Evolutionary conservation across 2,888 invertebrate species (phyloP).

Genomic region (Clostera curtula): DNA sequence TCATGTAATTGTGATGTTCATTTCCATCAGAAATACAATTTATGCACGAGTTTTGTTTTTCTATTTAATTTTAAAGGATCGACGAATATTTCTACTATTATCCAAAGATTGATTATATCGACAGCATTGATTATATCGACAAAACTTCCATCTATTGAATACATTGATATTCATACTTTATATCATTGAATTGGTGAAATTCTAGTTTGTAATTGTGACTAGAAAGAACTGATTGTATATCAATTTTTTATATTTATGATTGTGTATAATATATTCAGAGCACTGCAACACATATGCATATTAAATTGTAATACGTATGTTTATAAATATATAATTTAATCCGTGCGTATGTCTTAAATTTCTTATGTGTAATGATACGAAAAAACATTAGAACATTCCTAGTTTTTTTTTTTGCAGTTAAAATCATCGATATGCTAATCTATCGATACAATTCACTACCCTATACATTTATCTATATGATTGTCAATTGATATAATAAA

Average conservation of each 20-base stretch:
- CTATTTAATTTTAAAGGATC: conserved; percentile 16
- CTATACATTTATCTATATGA: conserved; percentile 16
- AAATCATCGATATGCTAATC: conserved; percentile 20
- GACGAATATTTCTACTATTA: conserved; percentile 21
- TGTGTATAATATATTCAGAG: conserved; percentile 22
- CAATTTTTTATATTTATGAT: conserved; percentile 23
- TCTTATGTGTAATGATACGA: too few relatives aligned
- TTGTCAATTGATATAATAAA: conserved; percentile 35
- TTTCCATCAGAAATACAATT: background rate
- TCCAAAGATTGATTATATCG: conserved; percentile 32
- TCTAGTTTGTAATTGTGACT: conserved; percentile 20
- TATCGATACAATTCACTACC: conserved; percentile 14
- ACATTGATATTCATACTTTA: background rate
- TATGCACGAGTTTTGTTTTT: conserved; percentile 16
- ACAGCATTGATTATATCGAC: too few relatives aligned
- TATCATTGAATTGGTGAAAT: conserved; percentile 11
- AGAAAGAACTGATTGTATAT: conserved; percentile 35
- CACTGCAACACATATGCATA: too few relatives aligned
- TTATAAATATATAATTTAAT: too few relatives aligned
- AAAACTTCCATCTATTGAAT: background rate
- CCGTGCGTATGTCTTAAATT: too few relatives aligned
- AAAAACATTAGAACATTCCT: too few relatives aligned
- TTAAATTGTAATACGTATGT: too few relatives aligned
- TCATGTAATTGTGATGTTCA: background rate
- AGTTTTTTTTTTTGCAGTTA: too few relatives aligned